Base-by-base conservation (phyloP, 2,797 vertebrate species). In the Adelosebastes latens region DNA sequence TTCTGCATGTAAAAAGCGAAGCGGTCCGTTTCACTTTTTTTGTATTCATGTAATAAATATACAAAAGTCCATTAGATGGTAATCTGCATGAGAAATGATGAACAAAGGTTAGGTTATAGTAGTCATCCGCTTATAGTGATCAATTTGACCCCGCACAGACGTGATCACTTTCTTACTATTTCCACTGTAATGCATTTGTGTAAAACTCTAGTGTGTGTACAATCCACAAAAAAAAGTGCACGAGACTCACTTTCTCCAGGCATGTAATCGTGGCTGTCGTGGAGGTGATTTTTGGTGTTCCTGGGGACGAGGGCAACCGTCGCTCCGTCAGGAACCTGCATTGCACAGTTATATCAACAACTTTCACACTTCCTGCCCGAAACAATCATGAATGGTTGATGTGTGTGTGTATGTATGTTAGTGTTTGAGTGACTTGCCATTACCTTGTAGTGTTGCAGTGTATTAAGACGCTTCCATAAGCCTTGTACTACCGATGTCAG, bases 371-470 rank as follows among this genome's bases (percentile, higher is more conserved):
- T n/a, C 13, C 31, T 2, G 34, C 10, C 27, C 56, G 4, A 36
- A 62, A 74, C 18, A 34, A 22, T 11, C 12, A 14, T 22, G 22
- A 6, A 14, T 7, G 20, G 12, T 2, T 42, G 4, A 10, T 60
- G 3, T 42, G 25, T 63, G 27, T 70, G 27, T 59, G 18, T 58
- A 1, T 25, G 7, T 58, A 10, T 62, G 52, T 29, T 12, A n/a
- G 12, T 13, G 6, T 36, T 2, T 49, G 42, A 18, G 52, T 59
- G 20, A 73, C 10, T n/a, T 42, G 34, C 16, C 24, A 82, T 80
- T 58, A 99, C 98, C 98, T 99, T 99, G 86, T 99, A 99, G 90
- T 99, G 98, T 73, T 99, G 98, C 85, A 99, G 93, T 2, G 98
- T 99, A 67, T 99, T 99, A 64, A 99, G 95, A 20, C 98, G 97